A percentile compares a stretch with the other conserved stretches of the same genome.
phyloP scores from a whole-genome alignment of 1,140 invertebrate genomes.

The Drosophila azteca region DNA sequence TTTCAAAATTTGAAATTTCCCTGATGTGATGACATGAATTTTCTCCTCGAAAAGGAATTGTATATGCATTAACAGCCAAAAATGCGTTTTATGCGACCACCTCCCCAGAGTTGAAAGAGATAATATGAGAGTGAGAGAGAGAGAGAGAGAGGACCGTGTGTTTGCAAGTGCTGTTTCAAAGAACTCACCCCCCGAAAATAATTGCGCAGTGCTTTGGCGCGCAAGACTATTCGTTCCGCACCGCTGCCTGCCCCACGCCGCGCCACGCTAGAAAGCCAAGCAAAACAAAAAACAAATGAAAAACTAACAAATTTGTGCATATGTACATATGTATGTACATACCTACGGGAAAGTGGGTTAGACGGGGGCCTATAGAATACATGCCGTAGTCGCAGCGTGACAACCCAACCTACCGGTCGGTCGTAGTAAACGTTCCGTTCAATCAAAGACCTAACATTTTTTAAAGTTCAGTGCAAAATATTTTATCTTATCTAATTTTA shows the following conservation, averaged over 20 bases:
- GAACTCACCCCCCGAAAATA: slow-evolving; percentile 31
- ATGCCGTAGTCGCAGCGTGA: slow-evolving; percentile 48
- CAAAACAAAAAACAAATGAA: slow-evolving; percentile 55
- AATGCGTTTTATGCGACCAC: too few relatives aligned
- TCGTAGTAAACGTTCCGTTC: neutral
- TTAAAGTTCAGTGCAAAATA: neutral
- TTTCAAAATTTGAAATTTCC: too few relatives aligned
- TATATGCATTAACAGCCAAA: too few relatives aligned
- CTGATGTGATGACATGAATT: too few relatives aligned
- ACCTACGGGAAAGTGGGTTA: slow-evolving; percentile 59
- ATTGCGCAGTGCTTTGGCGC: slow-evolving; percentile 40
- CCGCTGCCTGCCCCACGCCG: slow-evolving; percentile 19
- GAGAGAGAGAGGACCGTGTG: neutral
- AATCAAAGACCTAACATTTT: neutral
- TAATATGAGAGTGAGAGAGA: neutral
- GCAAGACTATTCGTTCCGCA: slow-evolving; percentile 39
- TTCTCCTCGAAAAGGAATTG: too few relatives aligned
- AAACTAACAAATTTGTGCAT: slow-evolving; percentile 25
- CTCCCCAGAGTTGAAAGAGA: neutral
- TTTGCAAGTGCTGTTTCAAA: too few relatives aligned
- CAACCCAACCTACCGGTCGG: slow-evolving; percentile 51
- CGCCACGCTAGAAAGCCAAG: slow-evolving; percentile 51
- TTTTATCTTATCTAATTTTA: slow-evolving; percentile 27
- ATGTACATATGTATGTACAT: slow-evolving; percentile 38
- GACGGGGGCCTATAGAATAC: slow-evolving; percentile 48